Evolutionary conservation across 2,888 invertebrate genomes (phyloP), one percentile per base, ranked within the genome.

Genomic region (Lycia hirtaria): DNA sequence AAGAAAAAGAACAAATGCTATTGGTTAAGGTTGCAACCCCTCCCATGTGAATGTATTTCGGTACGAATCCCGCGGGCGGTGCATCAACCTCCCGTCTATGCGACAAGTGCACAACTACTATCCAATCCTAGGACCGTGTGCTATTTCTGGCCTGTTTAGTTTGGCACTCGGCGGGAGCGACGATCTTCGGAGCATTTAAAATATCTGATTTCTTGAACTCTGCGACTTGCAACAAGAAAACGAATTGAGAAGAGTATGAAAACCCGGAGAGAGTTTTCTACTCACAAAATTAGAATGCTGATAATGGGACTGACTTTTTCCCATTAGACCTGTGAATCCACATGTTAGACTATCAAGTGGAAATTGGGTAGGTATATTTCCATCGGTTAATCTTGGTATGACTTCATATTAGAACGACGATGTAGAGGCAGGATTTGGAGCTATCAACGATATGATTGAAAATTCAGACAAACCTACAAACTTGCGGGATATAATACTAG

Each of bases 11-110:
- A n/a, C n/a, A n/a, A n/a, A n/a, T n/a, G n/a, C n/a, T n/a, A n/a
- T n/a, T n/a, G n/a, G n/a, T n/a, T n/a, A n/a, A n/a, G n/a, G n/a
- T n/a, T n/a, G n/a, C n/a, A n/a, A 19, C 14, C 44, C 28, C 35
- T 48, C 22, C 43, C 32, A 9, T 17, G 26, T 1, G 10, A 28
- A 43, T 59, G 58, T 64, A 64, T 67, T 67, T 63, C 38, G 54
- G 60, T 58, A n/a, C 19, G 12, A 40, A 45, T 24, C 19, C 40
- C 19, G 22, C 17, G 22, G 37, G 33, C 54, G 56, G 73, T 67
- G 71, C 73, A 72, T 62, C 72, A 71, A 72, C 73, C 73, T 52
- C 67, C 58, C 52, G 59, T 45, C 68, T 68, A 60, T 69, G 72
- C 60, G 63, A 44, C 62, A 67, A 67, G 60, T 68, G 62, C 62